Evolutionary conservation across 2,797 vertebrate genomes (phyloP).

Genomic region (Champsocephalus esox): DNA sequence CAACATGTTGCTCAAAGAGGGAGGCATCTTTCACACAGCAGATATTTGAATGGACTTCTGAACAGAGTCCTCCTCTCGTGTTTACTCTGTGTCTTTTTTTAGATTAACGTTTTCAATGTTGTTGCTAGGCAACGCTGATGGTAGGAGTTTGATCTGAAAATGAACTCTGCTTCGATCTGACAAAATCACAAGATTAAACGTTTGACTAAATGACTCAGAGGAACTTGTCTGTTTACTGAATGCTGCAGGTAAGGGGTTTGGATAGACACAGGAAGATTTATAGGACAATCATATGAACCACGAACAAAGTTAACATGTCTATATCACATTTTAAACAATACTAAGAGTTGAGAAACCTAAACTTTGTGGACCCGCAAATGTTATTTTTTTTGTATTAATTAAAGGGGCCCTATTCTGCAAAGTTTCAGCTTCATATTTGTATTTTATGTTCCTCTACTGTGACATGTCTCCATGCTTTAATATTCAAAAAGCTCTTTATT

Average conservation of each 20-base stretch:
- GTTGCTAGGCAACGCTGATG: constrained; percentile 48
- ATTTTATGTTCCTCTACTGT: no score
- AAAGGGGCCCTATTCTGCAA: no score
- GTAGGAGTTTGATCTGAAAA: constrained; percentile 11
- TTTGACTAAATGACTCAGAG: background rate
- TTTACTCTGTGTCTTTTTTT: constrained; percentile 30
- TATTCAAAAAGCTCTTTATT: no score
- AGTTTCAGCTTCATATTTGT: no score
- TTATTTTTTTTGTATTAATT: no score
- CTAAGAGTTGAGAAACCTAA: background rate
- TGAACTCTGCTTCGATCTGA: background rate
- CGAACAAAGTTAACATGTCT: no score
- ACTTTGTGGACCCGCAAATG: background rate
- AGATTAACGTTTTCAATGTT: constrained; percentile 22
- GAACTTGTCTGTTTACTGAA: no score
- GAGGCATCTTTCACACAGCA: background rate
- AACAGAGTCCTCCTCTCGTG: background rate
- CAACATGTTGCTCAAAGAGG: no score
- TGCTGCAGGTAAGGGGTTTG: no score
- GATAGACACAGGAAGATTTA: no score
- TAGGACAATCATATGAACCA: background rate
- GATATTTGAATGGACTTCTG: background rate
- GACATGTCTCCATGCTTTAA: no score
- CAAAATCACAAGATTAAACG: background rate
- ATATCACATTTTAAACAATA: background rate